phyloP scores from a whole-genome alignment of 2,797 vertebrate species.

The Masticophis lateralis region DNA sequence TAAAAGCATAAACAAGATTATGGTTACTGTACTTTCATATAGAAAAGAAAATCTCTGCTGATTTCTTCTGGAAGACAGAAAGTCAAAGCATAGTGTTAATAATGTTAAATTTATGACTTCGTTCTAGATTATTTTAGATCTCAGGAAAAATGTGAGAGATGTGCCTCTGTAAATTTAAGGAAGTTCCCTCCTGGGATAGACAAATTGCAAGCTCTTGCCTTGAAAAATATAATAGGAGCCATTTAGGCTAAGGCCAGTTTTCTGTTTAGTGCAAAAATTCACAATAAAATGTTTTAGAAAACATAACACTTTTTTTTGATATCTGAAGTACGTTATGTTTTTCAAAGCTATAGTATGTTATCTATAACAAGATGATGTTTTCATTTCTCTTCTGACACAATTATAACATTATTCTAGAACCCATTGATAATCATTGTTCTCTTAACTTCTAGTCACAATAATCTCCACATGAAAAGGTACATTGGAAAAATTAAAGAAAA shows the following conservation, averaged over 20 bases:
- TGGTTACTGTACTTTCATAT: not conserved
- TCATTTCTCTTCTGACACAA: not conserved
- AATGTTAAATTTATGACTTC: conserved; percentile 23
- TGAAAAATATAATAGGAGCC: not conserved
- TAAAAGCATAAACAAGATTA: not conserved
- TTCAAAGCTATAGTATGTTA: not conserved
- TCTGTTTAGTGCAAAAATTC: not conserved
- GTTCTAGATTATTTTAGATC: conserved; percentile 28
- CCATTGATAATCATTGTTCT: not conserved
- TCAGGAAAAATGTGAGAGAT: conserved; percentile 3
- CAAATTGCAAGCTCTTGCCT: not conserved
- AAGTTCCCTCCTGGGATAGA: not conserved
- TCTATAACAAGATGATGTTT: not conserved
- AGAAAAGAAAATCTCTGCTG: not conserved
- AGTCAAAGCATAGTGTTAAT: not conserved
- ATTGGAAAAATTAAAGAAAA: not conserved
- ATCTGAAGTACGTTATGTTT: not conserved
- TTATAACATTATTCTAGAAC: not conserved
- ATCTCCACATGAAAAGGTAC: not conserved
- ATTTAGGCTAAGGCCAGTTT: not conserved
- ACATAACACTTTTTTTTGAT: not conserved
- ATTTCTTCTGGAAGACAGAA: not conserved
- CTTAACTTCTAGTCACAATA: not conserved
- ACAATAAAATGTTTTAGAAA: not conserved
- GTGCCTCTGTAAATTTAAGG: conserved; percentile 9